Base-by-base conservation (phyloP, 2,797 vertebrate species). In the Dicrostonyx torquatus region DNA sequence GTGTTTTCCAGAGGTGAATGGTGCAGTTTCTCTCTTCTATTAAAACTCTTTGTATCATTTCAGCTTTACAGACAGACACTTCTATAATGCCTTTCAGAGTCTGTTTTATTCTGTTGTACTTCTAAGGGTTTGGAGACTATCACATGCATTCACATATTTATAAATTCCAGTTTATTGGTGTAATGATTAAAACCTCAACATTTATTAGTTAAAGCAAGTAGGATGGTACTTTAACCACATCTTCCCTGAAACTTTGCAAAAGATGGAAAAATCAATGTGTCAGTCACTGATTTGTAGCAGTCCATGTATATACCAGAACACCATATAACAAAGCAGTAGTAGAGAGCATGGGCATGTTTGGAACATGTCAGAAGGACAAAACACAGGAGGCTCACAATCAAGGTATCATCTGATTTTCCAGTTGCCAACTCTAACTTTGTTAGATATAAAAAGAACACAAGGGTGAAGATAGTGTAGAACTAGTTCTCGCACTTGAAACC, bases 1-100 rank as follows among this genome's bases (percentile, higher is more conserved):
- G 10, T 94, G 77, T 96, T 97, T 98, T 97, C 24, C 24, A 95
- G 48, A 97, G 85, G 22, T 50, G 91, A 31, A 95, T 96, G 66
- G 89, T 97, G 76, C 88, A 55, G 92, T 96, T 97, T 96, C 76
- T 95, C 11, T 94, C 7, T 95, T 50, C 43, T 48, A 3, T 97
- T 97, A 97, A 94, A 97, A 97, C 55, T 95, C 66, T 89, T 37
- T 6, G 12, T 4, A 4, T 82, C 80, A 94, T 96, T 97, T 97
- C 87, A 96, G 11, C 43, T 96, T 96, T 97, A 29, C 66, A 68
- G 93, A 66, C 76, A 95, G 79, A 95, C 26, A 0, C 1, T 93
- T 68, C 77, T 34, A 68, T 96, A 66, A 92, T 96, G 96, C 9
- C 96, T 97, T 97, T 14, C 22, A 87, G 58, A 94, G 53, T 90